These are phyloP conservation scores for Drosophila pullipes DNA, from an alignment of 2,888 invertebrate genomes.

Conservation along the genomic window DNA sequence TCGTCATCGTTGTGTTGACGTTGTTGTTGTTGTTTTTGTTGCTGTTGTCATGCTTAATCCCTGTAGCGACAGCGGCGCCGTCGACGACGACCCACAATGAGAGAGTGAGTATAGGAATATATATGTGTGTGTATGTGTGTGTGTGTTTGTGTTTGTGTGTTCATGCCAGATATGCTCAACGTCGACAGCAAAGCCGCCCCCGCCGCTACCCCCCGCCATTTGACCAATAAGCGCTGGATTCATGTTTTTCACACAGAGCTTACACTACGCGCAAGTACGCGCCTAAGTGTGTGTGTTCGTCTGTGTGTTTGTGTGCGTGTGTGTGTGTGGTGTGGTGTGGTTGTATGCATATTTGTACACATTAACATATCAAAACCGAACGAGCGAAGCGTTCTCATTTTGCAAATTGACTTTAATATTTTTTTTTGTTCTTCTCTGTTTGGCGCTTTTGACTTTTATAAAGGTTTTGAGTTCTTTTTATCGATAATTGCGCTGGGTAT, in stretches of 20 bases:
- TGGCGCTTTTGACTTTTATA: constrained; percentile 45
- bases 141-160: constrained; percentile 36
- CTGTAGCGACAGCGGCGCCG: constrained; percentile 70
- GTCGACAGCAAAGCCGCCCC: constrained; percentile 32
- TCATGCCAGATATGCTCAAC: constrained; percentile 64
- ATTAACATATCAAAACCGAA: constrained; percentile 82
- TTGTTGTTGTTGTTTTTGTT: constrained; percentile 37
- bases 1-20: constrained; percentile 76
- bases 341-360: constrained; percentile 63
- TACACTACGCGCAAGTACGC: constrained; percentile 57
- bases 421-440: constrained; percentile 36
- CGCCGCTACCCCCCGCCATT: constrained; percentile 31
- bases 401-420: constrained; percentile 82
- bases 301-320: constrained; percentile 6
- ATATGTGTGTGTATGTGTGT: constrained; percentile 19
- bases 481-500: constrained; percentile 46
- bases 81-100: constrained; percentile 57
- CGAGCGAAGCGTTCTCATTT: constrained; percentile 76
- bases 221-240: constrained; percentile 81
- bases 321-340: constrained; percentile 17
- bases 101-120: constrained; percentile 50
- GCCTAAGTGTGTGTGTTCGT: constrained; percentile 5
- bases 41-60: constrained; percentile 80
- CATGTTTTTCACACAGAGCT: constrained; percentile 82
- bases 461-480: constrained; percentile 60